phyloP scores from a whole-genome alignment of 2,888 invertebrate genomes.

The Dusona sp. region DNA sequence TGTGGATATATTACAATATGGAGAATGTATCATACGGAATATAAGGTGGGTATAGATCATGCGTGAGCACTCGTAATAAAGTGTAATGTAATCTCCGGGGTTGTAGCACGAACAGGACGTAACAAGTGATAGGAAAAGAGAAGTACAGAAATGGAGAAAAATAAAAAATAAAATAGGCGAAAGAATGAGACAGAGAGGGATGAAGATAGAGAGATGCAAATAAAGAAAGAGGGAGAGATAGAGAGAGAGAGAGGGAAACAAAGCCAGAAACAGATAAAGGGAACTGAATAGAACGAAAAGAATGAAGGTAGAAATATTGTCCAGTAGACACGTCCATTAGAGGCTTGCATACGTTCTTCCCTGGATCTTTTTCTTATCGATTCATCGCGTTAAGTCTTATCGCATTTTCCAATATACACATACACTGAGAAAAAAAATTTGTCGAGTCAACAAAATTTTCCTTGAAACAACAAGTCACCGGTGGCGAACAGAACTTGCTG shows the following conservation, averaged over 20 bases:
- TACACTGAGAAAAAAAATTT: no score
- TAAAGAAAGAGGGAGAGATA: neutral
- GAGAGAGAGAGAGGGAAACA: neutral
- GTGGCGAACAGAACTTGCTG: no score
- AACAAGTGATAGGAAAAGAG: constrained; percentile 5
- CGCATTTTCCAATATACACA: constrained; percentile 19
- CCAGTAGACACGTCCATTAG: constrained; percentile 55
- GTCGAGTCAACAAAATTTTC: no score
- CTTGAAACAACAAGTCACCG: no score
- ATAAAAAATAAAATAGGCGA: neutral
- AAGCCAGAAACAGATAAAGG: constrained; percentile 16
- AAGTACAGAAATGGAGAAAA: neutral
- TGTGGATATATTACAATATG: constrained; percentile 25
- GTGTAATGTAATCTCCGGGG: constrained; percentile 54
- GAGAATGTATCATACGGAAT: constrained; percentile 26
- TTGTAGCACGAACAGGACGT: constrained; percentile 14
- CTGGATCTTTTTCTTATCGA: constrained; percentile 43
- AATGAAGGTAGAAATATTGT: constrained; percentile 29
- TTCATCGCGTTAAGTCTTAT: constrained; percentile 53
- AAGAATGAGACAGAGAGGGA: neutral
- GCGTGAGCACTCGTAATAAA: constrained; percentile 55
- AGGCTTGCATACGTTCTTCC: constrained; percentile 40
- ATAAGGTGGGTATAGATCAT: constrained; percentile 45
- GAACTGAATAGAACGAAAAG: constrained; percentile 16
- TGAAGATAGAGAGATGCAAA: neutral